Conservation (phyloP, 2,797 vertebrate species). For the Dryobates pubescens region DNA sequence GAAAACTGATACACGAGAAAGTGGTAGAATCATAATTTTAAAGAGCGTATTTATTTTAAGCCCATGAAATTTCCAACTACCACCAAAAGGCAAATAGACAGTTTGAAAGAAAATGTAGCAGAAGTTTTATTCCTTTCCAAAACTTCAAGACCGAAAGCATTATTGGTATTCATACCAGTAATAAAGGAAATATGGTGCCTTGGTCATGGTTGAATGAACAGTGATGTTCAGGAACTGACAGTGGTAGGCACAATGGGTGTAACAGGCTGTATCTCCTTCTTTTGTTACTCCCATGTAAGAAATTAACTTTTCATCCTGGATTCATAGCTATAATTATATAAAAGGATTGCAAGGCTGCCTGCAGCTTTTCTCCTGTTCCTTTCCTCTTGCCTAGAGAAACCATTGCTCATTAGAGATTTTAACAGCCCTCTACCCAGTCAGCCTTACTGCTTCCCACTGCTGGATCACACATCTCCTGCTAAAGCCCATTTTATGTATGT, state of each 20-base stretch:
- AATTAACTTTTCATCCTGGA: accelerated
- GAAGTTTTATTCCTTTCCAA: neutral
- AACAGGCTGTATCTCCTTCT: neutral
- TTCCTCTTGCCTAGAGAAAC: neutral
- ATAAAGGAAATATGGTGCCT: neutral
- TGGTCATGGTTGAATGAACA: neutral
- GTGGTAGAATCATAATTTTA: neutral
- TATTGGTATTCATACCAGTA: neutral
- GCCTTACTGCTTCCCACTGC: neutral
- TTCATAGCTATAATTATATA: neutral
- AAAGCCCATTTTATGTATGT: neutral
- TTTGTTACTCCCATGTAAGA: neutral
- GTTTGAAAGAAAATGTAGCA: neutral
- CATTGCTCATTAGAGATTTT: neutral
- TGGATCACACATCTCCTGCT: neutral
- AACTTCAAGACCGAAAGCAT: neutral
- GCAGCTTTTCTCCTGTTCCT: neutral
- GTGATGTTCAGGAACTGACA: neutral
- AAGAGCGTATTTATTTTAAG: neutral
- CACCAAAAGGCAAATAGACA: neutral
- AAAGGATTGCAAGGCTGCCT: neutral
- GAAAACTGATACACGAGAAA: neutral
- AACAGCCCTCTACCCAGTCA: neutral
- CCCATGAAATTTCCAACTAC: neutral
- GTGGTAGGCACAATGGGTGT: neutral